These are phyloP conservation scores for Lasioglossum albipes DNA, from an alignment of 1,140 invertebrate genomes.

Conservation along the genomic window DNA sequence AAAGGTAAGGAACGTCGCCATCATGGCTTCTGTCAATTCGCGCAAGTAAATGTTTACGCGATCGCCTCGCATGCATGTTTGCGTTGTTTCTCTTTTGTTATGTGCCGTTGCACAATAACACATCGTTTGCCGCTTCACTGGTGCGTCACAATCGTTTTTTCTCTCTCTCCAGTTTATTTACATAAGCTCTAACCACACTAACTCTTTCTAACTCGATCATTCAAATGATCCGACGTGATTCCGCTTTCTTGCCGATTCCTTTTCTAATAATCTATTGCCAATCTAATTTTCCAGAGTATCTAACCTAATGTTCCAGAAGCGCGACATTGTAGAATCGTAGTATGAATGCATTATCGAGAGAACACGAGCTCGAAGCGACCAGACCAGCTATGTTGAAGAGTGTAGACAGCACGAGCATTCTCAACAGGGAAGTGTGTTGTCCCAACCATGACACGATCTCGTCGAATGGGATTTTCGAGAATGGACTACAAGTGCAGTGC, in stretches of 20 bases:
- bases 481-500: constrained; percentile 27
- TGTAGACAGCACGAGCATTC: constrained; percentile 66
- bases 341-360: constrained; percentile 31
- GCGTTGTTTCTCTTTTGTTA: neutral
- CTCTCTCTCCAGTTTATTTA: neutral
- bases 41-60: constrained; percentile 7
- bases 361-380: neutral
- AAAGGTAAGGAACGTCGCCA: constrained; percentile 24
- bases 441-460: constrained; percentile 38
- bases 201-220: neutral
- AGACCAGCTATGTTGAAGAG: constrained; percentile 66
- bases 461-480: constrained; percentile 34
- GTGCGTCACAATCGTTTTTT: neutral
- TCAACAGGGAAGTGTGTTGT: constrained; percentile 56
- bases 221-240: neutral
- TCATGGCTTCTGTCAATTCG: constrained; percentile 26
- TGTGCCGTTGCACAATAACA: neutral
- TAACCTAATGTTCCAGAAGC: neutral
- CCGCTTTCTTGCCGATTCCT: no score
- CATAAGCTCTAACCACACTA: no score
- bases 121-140: neutral
- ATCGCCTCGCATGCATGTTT: neutral
- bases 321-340: neutral
- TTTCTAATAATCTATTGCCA: no score
- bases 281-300: neutral